These are phyloP conservation scores for Chaetorhynchus papuensis DNA, from an alignment of 2,113 vertebrate genomes.

Conservation along the genomic window DNA sequence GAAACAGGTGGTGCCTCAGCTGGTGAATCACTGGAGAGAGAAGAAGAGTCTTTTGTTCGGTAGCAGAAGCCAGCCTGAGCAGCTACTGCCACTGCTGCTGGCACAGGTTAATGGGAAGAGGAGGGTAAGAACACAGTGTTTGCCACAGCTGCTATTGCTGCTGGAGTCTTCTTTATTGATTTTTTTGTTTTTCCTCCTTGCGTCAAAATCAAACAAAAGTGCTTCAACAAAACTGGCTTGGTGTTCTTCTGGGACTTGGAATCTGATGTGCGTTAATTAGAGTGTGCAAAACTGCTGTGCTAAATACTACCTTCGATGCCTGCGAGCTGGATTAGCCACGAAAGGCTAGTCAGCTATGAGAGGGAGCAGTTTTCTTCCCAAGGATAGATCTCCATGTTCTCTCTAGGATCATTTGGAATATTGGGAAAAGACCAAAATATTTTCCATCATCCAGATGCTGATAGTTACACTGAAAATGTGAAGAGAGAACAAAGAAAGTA, in stretches of 20 bases:
- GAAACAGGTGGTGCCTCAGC: constrained; percentile 63
- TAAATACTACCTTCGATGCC: neutral
- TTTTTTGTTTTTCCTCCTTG: neutral
- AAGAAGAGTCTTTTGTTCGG: constrained; percentile 47
- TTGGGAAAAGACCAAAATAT: neutral
- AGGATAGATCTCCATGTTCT: neutral
- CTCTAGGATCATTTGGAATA: neutral
- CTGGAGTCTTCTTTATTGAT: neutral
- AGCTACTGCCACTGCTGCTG: constrained; percentile 4
- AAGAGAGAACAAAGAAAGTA: neutral
- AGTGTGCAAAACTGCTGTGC: neutral
- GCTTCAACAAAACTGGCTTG: neutral
- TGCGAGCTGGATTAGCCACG: neutral
- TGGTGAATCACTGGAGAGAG: constrained; percentile 37
- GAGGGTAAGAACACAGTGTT: neutral
- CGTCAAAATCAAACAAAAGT: neutral
- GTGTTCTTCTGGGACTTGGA: neutral
- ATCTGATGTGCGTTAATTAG: neutral
- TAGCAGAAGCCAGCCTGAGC: constrained; percentile 10
- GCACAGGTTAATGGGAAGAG: constrained; percentile 33
- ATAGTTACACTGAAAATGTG: neutral
- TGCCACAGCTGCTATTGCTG: constrained; percentile 26
- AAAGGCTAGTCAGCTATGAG: neutral
- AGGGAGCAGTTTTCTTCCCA: neutral
- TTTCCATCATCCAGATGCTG: neutral